phyloP scores from a whole-genome alignment of 2,113 vertebrate species.

The Hemiprocne comata region DNA sequence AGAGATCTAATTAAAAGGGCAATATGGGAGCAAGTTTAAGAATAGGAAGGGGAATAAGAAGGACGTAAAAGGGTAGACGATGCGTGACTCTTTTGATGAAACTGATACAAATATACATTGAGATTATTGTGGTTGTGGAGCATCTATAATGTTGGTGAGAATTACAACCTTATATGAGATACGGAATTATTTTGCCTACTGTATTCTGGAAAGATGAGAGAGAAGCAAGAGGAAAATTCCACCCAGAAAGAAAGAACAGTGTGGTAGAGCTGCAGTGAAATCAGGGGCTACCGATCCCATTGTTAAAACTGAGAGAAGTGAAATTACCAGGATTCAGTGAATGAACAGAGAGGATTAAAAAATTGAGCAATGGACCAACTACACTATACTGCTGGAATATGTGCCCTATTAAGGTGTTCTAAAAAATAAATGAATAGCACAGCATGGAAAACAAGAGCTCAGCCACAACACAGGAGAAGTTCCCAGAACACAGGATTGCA shows the following conservation, averaged over 20 bases:
- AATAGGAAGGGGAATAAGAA: background rate
- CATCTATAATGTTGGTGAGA: background rate
- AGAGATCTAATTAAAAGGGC: background rate
- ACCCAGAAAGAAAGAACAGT: background rate
- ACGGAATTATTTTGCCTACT: background rate
- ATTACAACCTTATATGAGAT: background rate
- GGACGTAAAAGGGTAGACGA: background rate
- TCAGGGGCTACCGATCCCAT: background rate
- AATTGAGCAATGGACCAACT: background rate
- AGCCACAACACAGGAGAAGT: background rate
- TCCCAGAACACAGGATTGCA: background rate
- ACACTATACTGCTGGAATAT: background rate
- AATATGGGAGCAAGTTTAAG: background rate
- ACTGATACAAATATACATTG: background rate
- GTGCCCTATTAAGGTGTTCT: background rate
- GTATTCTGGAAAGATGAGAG: background rate
- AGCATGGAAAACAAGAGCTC: background rate
- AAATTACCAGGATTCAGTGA: background rate
- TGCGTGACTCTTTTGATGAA: background rate
- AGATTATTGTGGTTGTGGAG: background rate
- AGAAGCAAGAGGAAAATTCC: background rate
- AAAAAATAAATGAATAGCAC: background rate
- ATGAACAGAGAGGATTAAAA: background rate
- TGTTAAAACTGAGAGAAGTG: background rate
- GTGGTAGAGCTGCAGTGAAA: background rate